Conservation (phyloP, 23 tunicate genomes). For the Trididemnum miniatum region DNA sequence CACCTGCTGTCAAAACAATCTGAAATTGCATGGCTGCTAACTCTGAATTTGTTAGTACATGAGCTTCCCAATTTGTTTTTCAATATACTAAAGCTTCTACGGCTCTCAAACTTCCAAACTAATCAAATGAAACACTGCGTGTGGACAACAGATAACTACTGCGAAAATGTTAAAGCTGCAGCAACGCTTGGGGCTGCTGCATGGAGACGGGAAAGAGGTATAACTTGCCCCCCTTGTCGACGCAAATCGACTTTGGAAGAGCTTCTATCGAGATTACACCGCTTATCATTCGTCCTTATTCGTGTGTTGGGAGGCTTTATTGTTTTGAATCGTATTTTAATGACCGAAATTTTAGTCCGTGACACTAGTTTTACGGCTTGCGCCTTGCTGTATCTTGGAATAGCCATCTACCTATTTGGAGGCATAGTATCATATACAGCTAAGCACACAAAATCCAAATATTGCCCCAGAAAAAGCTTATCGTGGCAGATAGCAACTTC, state of each 20-base stretch:
- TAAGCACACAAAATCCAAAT: background rate
- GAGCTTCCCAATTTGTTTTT: slow-evolving; percentile 62
- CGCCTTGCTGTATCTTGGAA: slow-evolving; percentile 55
- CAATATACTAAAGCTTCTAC: slow-evolving; percentile 29
- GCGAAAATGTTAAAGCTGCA: background rate
- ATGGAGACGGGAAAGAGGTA: slow-evolving; percentile 78
- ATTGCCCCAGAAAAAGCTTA: slow-evolving; percentile 9
- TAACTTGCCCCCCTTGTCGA: background rate
- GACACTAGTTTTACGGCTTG: slow-evolving; percentile 62
- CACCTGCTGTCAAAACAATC: slow-evolving; percentile 78
- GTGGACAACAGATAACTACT: slow-evolving; percentile 29
- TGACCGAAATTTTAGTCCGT: slow-evolving; percentile 45
- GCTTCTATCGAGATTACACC: slow-evolving; percentile 33
- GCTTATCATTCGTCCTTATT: slow-evolving; percentile 54
- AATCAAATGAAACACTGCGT: slow-evolving; percentile 29
- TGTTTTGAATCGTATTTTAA: slow-evolving; percentile 43
- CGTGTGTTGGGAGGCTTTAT: slow-evolving; percentile 60
- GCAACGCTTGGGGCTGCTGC: slow-evolving; percentile 65
- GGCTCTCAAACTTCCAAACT: slow-evolving; percentile 30
- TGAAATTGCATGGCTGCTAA: slow-evolving; percentile 56
- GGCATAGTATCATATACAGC: slow-evolving; percentile 53
- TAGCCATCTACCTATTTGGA: slow-evolving; percentile 53
- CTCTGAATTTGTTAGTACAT: slow-evolving; percentile 50
- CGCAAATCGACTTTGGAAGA: slow-evolving; percentile 16
- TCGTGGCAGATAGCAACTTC: slow-evolving; percentile 53